phyloP scores from a whole-genome alignment of 64 coral and sea anemone genomes.

The Stichodactyla helianthus region DNA sequence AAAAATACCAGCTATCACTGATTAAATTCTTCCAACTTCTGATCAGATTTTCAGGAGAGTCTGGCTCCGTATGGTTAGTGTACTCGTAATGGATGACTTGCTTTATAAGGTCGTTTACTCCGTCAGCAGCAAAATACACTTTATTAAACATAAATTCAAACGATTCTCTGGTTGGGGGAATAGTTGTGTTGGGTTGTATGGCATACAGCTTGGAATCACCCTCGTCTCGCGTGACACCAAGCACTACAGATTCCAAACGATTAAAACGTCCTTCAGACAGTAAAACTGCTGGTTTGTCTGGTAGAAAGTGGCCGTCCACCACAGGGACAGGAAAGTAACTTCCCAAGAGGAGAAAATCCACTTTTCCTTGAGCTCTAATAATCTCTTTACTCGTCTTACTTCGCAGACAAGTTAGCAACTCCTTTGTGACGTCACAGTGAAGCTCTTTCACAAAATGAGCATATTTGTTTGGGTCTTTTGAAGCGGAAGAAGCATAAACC shows the following conservation, averaged over 20 bases:
- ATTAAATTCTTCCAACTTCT: slow-evolving; percentile 20
- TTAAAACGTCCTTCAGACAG: slow-evolving; percentile 17
- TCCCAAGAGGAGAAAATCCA: background rate
- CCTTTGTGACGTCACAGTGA: background rate
- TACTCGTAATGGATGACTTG: slow-evolving; percentile 22
- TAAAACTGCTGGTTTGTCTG: slow-evolving; percentile 3
- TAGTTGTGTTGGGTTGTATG: background rate
- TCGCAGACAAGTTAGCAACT: background rate
- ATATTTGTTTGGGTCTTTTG: background rate
- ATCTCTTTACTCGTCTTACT: slow-evolving; percentile 1
- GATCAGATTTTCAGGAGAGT: background rate
- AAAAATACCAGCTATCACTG: background rate
- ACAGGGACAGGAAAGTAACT: background rate
- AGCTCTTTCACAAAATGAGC: slow-evolving; percentile 15
- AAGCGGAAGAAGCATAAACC: background rate
- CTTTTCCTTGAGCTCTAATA: background rate
- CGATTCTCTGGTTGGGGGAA: background rate
- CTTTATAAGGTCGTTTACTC: background rate
- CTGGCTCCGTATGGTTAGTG: slow-evolving; percentile 38
- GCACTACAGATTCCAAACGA: slow-evolving; percentile 12
- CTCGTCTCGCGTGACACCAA: slow-evolving; percentile 17
- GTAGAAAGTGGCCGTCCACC: slow-evolving; percentile 25
- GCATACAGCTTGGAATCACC: background rate
- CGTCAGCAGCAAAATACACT: background rate
- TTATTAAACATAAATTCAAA: slow-evolving; percentile 4